These are phyloP conservation scores for Geococcyx californianus DNA, from an alignment of 2,113 vertebrate species.

Conservation along the genomic window DNA sequence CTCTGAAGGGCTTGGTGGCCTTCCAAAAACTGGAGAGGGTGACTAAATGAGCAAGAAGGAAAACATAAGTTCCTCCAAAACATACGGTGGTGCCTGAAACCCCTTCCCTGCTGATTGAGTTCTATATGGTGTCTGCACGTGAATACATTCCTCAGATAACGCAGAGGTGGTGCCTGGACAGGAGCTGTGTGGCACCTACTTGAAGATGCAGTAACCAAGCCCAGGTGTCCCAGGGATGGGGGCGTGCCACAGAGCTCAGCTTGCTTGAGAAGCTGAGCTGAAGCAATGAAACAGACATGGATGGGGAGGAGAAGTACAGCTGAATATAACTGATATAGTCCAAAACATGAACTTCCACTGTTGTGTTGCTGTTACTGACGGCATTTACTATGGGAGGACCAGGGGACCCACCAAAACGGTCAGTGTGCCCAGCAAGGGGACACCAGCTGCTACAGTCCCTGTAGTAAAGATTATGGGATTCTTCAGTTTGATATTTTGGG, in stretches of 20 bases:
- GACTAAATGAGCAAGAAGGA: not conserved
- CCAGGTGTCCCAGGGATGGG: accelerated
- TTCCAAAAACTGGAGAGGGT: not conserved
- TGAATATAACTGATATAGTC: not conserved
- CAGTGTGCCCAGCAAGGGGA: not conserved
- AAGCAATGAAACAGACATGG: accelerated
- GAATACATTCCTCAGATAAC: not conserved
- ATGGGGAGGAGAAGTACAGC: not conserved
- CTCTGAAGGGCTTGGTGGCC: not conserved
- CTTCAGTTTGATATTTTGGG: not conserved
- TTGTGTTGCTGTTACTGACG: not conserved
- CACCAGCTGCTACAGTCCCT: not conserved
- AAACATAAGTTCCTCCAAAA: not conserved
- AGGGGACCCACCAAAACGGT: not conserved
- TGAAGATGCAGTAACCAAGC: not conserved
- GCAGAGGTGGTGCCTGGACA: not conserved
- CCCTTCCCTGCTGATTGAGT: not conserved
- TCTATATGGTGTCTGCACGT: not conserved
- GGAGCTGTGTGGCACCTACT: not conserved
- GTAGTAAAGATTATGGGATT: not conserved
- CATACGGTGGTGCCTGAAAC: not conserved
- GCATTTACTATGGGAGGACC: not conserved
- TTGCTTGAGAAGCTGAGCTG: not conserved
- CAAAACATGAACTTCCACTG: not conserved
- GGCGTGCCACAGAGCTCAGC: not conserved